These are phyloP conservation scores for Borostomias antarcticus DNA, from an alignment of 2,797 vertebrate species.

Conservation along the genomic window DNA sequence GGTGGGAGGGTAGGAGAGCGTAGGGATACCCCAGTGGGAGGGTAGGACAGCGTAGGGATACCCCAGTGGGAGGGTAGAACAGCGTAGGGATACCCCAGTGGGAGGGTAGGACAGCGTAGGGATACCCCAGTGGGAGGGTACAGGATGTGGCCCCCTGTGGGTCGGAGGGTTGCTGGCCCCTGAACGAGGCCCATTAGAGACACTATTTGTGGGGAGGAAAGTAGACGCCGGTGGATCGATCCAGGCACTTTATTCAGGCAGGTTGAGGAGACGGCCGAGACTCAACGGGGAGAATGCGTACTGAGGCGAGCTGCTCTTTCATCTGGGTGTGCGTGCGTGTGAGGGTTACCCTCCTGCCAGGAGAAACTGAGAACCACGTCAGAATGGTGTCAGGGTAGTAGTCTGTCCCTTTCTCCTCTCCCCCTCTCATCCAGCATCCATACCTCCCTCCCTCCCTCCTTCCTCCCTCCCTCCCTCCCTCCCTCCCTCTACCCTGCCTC, in stretches of 20 bases:
- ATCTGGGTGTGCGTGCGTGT: background rate
- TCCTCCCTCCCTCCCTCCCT: background rate
- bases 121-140: slow-evolving; percentile 24
- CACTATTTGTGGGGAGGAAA: slow-evolving; percentile 35
- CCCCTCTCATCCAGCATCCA: too few species aligned
- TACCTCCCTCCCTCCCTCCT: background rate
- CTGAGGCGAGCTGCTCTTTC: too few species aligned
- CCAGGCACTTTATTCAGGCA: slow-evolving; percentile 19
- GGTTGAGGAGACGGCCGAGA: background rate
- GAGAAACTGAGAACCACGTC: background rate
- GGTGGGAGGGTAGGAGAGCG: slow-evolving; percentile 23
- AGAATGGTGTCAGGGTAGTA: background rate
- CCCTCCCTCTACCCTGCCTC: background rate
- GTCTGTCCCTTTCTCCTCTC: background rate
- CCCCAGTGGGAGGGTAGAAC: slow-evolving; percentile 25
- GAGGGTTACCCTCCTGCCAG: background rate
- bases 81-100: slow-evolving; percentile 17
- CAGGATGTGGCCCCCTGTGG: slow-evolving; percentile 3
- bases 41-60: slow-evolving; percentile 5
- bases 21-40: slow-evolving; percentile 23
- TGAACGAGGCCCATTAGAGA: slow-evolving; percentile 25
- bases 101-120: slow-evolving; percentile 11
- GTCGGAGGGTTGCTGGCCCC: slow-evolving; percentile 20
- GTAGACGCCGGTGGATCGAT: slow-evolving; percentile 20
- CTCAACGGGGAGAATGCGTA: background rate